Evolutionary conservation across 2,113 vertebrate species (phyloP), one percentile per base, ranked within the genome.

Genomic region (Atrichornis clamosus): DNA sequence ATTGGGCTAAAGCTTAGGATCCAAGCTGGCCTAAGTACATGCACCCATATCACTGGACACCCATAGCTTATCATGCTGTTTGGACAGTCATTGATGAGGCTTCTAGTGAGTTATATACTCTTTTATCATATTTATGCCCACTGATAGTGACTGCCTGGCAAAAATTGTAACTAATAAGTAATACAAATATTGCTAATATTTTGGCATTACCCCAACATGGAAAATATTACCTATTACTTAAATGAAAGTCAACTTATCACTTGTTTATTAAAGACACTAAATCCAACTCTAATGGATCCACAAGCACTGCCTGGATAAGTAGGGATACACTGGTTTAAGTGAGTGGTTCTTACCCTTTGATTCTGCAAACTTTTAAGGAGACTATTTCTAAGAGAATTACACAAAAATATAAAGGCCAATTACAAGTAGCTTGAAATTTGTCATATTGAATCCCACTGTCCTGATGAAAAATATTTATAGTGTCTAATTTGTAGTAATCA

Each of bases 21-120:
- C 7, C 17, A 52, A 15, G 7, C 9, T 42, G 9, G 19, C 7
- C 22, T 80, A 22, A 23, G 18, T 30, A 26, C 4, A 4, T 19
- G 10, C 10, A 33, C 13, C 7, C 14, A 9, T 24, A 28, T 18
- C 30, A 33, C 9, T 67, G 32, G 9, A 42, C 13, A 52, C 37
- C 27, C 9, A 27, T 5, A 47, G 4, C 6, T 56, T 62, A 7
- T 41, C 4, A 1, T 12, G 15, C 7, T 46, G 3, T 32, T 53
- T 41, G 11, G 68, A 7, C 8, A 75, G 20, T 21, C 32, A 32
- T 39, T 35, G 23, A 7, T 33, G 11, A 52, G 39, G 8, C 2
- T 6, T 32, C 26, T 11, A 32, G 4, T 0, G 0, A 67, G 11
- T 62, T 49, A 27, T 6, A 24, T 63, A 47, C 2, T 42, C 20